Evolutionary conservation across 2,888 invertebrate species (phyloP).

Genomic region (Pachycephus smyrnensis): DNA sequence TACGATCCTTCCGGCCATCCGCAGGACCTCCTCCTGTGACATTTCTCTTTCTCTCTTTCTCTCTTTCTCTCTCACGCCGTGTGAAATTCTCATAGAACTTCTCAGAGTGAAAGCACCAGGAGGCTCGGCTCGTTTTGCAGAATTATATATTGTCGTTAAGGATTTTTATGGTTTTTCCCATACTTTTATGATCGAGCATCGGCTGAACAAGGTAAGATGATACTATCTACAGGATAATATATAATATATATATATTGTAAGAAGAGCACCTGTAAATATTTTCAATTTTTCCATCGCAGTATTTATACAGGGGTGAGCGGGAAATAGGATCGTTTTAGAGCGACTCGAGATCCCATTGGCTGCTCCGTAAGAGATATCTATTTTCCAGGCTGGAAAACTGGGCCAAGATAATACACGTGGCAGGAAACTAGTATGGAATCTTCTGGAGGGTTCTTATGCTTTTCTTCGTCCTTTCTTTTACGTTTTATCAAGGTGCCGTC

Average conservation of each 20-base stretch:
- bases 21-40: not conserved
- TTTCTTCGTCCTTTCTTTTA: not conserved
- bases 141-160: too few species aligned
- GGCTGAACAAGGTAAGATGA: too few species aligned
- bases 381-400: conserved; percentile 3
- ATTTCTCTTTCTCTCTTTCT: not conserved
- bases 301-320: too few species aligned
- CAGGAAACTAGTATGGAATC: not conserved
- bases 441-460: not conserved
- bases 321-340: conserved; percentile 5
- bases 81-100: not conserved
- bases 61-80: not conserved
- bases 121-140: too few species aligned
- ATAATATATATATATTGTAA: too few species aligned
- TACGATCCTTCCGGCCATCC: not conserved
- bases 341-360: conserved; percentile 13
- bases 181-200: too few species aligned
- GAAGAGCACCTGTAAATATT: too few species aligned
- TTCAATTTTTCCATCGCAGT: too few species aligned
- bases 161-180: too few species aligned
- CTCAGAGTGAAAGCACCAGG: too few species aligned
- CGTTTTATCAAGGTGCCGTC: too few species aligned
- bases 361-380: conserved; percentile 7
- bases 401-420: conserved; percentile 24
- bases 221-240: too few species aligned